Conservation (phyloP, 2,888 invertebrate species). For the Dicyrtoma fusca region DNA sequence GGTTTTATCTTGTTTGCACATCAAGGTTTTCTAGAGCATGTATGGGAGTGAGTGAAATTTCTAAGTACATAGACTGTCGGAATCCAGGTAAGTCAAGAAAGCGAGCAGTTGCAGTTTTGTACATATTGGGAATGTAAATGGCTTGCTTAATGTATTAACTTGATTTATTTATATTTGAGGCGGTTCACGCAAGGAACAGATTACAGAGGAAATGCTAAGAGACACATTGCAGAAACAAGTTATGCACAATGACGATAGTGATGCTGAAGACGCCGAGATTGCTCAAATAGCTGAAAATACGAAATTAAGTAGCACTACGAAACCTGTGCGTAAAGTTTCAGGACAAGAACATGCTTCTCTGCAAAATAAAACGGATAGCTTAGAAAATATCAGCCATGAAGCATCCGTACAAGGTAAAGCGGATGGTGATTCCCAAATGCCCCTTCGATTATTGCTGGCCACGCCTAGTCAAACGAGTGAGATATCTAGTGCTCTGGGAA, state of each 20-base stretch:
- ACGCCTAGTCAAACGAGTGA: slow-evolving; percentile 57
- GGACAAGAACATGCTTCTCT: slow-evolving; percentile 11
- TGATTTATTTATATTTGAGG: too few species aligned
- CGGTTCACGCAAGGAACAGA: not conserved
- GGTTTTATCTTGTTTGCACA: slow-evolving; percentile 66
- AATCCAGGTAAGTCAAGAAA: too few species aligned
- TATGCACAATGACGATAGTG: slow-evolving; percentile 1
- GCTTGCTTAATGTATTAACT: too few species aligned
- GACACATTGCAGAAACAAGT: slow-evolving; percentile 24
- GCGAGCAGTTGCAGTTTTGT: too few species aligned
- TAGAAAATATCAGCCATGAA: slow-evolving; percentile 17
- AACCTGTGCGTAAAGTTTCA: slow-evolving; percentile 10
- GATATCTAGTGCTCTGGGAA: slow-evolving; percentile 58
- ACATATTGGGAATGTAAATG: too few species aligned
- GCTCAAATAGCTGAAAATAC: slow-evolving; percentile 26
- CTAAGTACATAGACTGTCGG: too few species aligned
- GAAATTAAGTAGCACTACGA: not conserved
- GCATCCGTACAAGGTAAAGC: not conserved
- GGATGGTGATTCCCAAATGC: not conserved
- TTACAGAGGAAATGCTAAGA: slow-evolving; percentile 28
- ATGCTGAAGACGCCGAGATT: slow-evolving; percentile 31
- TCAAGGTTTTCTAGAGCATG: slow-evolving; percentile 3
- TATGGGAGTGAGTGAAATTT: not conserved
- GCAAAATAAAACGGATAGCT: slow-evolving; percentile 1
- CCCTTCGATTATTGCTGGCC: slow-evolving; percentile 32